Base-by-base conservation (phyloP, 1,140 invertebrate species). In the Trachymyrmex septentrionalis region DNA sequence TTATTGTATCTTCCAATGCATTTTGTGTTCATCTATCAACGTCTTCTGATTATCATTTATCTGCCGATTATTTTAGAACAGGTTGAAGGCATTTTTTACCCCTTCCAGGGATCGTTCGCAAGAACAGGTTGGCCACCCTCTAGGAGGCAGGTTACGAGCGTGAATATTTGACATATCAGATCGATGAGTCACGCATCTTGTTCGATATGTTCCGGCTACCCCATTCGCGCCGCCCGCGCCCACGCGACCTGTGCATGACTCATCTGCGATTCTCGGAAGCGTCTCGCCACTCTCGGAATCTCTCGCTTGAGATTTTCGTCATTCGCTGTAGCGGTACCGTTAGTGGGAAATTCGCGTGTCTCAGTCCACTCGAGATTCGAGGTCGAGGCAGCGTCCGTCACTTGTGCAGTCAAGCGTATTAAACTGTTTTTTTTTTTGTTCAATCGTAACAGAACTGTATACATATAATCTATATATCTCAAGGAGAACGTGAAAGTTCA, bases 141-240 rank as follows among this genome's bases (percentile, higher is more conserved):
- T 59, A 61, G 61, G 85, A 64, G 59, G 76, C 90, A 89, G 90
- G 90, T 91, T 91, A 89, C 84, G 63, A 21, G 53, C 75, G 61
- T 78, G 87, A 87, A 91, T 91, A 89, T 89, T 88, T 71, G 12
- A 89, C 90, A 91, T 91, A 91, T 91, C 87, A 89, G 89, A 86
- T 91, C 86, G 90, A 64, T 91, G 91, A 91, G 90, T 91, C 91
- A 91, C 66, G 72, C 67, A 64, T 91, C 88, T 91, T 77, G 90
- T 88, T 86, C 81, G 91, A 91, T 91, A 87, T 86, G 91, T 91
- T 91, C 91, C 90, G 88, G 88, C 88, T 91, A 91, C 91, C 86
- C 90, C 85, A 80, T 91, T 91, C 86, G 76, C 84, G 19, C 44
- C 78, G 64, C 48, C 19, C 30, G 80, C 86, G 88, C 91, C 91